Base-by-base conservation (phyloP, 2,113 vertebrate genomes). In the Melanerpes aurifrons region DNA sequence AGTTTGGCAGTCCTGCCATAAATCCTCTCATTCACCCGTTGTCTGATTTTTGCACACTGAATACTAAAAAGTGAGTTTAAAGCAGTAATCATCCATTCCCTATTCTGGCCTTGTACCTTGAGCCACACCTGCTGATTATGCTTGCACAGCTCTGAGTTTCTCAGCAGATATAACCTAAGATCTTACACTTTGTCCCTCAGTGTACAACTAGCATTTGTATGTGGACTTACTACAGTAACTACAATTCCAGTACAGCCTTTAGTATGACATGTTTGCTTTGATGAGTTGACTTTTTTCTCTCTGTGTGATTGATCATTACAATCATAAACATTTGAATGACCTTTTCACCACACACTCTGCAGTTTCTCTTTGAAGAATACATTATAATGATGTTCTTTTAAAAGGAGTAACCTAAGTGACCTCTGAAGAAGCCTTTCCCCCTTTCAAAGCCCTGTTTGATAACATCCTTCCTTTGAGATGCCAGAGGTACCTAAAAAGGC, bases 341-440 rank as follows among this genome's bases (percentile, higher is more conserved):
- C 7, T 86, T 82, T 91, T 70, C 35, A 71, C 17, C 32, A 84
- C 4, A 4, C 9, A 21, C 7, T 54, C 18, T 29, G 31, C 9
- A 8, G 16, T 56, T 80, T 18, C 19, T 31, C 54, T 92, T 76
- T 89, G 81, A 87, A 89, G 72, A 82, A 82, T 43, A 58, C 82
- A 53, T 86, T 88, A 35, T 64, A 75, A 72, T 15, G 1, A 35
- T 79, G 29, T 61, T 63, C 25, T 93, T 84, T 82, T 50, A 88
- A 82, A 21, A 69, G 28, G 8, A 75, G 31, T 40, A 13, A 59
- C n/a, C 24, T 50, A 54, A 84, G 20, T 67, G 2, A 70, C 22
- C 19, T 89, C 80, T 90, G 66, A 90, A 90, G 88, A 93, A 86
- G 3, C 13, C 14, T 73, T 50, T 15, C 6, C 4, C 4, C 2